phyloP scores from a whole-genome alignment of 1,140 invertebrate species.

The Zeugodacus cucurbitae region DNA sequence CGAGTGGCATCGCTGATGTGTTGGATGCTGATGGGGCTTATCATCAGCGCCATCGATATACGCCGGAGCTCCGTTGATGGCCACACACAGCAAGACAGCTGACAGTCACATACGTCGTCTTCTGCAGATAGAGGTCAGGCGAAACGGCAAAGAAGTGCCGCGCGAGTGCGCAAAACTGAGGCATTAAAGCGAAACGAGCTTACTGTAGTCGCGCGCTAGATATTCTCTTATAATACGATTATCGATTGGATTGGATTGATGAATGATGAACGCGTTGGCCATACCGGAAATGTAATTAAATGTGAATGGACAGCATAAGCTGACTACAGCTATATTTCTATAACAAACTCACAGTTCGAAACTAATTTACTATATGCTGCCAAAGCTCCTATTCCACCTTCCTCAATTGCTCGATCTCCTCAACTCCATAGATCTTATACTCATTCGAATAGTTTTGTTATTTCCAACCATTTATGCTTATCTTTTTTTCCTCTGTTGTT shows the following conservation, averaged over 20 bases:
- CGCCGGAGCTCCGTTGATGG: neutral
- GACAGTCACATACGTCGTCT: neutral
- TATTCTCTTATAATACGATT: neutral
- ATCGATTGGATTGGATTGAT: neutral
- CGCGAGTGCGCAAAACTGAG: neutral
- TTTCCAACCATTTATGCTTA: neutral
- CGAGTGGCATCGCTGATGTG: neutral
- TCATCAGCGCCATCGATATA: slow-evolving; percentile 11
- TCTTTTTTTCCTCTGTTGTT: neutral
- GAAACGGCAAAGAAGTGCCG: neutral
- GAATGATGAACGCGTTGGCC: neutral
- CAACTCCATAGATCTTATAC: neutral
- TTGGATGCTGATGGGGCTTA: neutral
- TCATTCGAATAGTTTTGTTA: neutral
- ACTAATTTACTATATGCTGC: neutral
- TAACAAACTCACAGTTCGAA: neutral
- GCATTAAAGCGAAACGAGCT: neutral
- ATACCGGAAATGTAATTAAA: slow-evolving; percentile 21
- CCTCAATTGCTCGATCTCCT: neutral
- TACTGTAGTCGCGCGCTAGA: neutral
- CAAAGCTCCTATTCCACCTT: neutral
- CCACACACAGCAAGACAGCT: neutral
- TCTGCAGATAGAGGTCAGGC: neutral
- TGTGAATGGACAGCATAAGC: neutral
- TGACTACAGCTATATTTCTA: neutral